Percentiles rank a stretch among this genome's conserved stretches.
Conservation (phyloP, 2,797 vertebrate species). For the Varecia variegata region DNA sequence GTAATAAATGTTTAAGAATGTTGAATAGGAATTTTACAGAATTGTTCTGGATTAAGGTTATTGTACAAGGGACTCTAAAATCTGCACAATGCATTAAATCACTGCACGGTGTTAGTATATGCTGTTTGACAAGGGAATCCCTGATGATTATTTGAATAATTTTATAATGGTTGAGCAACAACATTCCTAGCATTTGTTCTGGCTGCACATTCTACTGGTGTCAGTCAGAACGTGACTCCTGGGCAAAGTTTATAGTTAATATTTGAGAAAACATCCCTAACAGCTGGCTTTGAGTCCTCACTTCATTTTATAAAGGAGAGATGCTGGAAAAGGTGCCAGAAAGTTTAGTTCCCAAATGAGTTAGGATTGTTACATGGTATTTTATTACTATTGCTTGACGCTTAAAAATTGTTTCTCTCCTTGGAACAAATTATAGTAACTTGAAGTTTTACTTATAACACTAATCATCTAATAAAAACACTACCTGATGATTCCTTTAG, state of each 20-base stretch:
- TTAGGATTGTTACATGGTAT: background rate
- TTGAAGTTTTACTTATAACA: background rate
- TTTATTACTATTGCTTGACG: background rate
- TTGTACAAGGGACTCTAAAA: background rate
- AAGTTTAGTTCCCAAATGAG: background rate
- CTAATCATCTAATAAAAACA: background rate
- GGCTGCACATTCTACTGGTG: background rate
- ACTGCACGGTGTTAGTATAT: background rate
- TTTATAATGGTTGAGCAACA: background rate
- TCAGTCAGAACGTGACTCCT: background rate
- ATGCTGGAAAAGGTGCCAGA: background rate
- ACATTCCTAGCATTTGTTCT: background rate
- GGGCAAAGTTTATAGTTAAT: background rate
- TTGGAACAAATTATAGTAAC: background rate
- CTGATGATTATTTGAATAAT: background rate
- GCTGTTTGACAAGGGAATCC: background rate
- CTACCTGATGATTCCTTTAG: background rate
- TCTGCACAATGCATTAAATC: background rate
- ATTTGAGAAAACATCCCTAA: background rate
- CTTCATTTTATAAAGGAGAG: background rate
- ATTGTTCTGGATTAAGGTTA: background rate
- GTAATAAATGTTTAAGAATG: background rate
- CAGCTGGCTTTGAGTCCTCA: background rate
- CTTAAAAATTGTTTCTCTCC: background rate
- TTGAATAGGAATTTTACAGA: background rate